Evolutionary conservation across 2,888 invertebrate genomes (phyloP), one percentile per base, ranked within the genome.

Genomic region (Coelopa pilipes): DNA sequence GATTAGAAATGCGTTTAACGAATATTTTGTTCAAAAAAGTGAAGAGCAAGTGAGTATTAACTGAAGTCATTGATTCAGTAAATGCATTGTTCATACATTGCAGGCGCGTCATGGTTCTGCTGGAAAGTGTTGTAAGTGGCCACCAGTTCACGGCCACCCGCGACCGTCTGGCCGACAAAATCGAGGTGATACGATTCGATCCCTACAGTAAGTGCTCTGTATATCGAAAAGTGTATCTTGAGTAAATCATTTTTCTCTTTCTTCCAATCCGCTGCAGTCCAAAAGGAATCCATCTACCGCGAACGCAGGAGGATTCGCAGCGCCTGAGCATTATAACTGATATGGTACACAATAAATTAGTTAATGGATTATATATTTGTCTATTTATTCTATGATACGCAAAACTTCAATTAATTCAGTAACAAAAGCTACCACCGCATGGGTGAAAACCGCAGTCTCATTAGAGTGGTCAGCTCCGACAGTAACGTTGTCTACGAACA

Each of bases 261-360:
- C 21, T 60, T 21, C 12, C 21, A 55, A 17, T 5, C 79, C 78
- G 73, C 91, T 92, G 78, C 90, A 95, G 96, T 96, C 82, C 93
- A 92, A 85, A 82, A 87, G 78, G 88, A 89, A 21, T 89, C 89
- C 45, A 83, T 93, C 0, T 94, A 94, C 83, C 90, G 90, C 81
- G 96, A 96, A 84, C 89, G 90, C 80, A 94, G 93, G 86, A 94
- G 92, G 87, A 89, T 96, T 59, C 91, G 93, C 81, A 95, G 95
- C 77, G 85, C 80, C n/a, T 85, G 76, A 66, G 19, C 73, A 74
- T 47, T 21, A 70, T 57, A 17, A 1, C 1, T 24, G 49, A 49
- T 66, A 19, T 65, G 50, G 19, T 50, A 66, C 50, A 66, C 50
- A 66, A 66, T 66, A 66, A 66, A 66, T 13, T 50, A 49, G 49